Evolutionary conservation across 2,797 vertebrate genomes (phyloP).

Genomic region (Siniperca obscura): DNA sequence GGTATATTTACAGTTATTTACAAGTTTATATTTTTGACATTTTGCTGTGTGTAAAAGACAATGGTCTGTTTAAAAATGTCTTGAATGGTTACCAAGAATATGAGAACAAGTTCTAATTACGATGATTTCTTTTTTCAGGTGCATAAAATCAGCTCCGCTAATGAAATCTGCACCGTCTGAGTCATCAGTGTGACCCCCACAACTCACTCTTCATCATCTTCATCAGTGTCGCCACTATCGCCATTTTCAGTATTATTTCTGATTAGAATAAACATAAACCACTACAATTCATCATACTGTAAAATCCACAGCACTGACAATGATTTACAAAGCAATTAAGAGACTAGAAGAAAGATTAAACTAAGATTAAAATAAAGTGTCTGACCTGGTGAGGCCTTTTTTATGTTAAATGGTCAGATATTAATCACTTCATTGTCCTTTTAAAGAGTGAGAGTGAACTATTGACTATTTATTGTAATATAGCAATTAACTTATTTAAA

Average conservation of each 20-base stretch:
- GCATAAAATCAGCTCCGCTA: conserved; percentile 53
- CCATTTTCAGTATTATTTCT: neutral
- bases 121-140: conserved; percentile 61
- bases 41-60: neutral
- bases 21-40: neutral
- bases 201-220: neutral
- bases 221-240: neutral
- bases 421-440: conserved; percentile 14
- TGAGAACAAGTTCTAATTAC: neutral
- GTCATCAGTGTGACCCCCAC: conserved; percentile 63
- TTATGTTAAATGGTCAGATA: conserved; percentile 3
- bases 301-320: no score
- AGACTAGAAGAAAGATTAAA: neutral
- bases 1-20: neutral
- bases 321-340: neutral
- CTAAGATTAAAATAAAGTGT: neutral
- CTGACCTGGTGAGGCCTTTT: neutral
- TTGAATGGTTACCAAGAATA: neutral
- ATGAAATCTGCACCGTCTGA: conserved; percentile 63
- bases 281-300: neutral
- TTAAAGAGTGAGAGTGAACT: neutral
- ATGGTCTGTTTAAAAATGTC: neutral
- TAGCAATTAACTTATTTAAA: conserved; percentile 68
- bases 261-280: neutral
- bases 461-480: conserved; percentile 67